Conservation (phyloP, 2,888 invertebrate genomes). For the Synanthedon myopaeformis region DNA sequence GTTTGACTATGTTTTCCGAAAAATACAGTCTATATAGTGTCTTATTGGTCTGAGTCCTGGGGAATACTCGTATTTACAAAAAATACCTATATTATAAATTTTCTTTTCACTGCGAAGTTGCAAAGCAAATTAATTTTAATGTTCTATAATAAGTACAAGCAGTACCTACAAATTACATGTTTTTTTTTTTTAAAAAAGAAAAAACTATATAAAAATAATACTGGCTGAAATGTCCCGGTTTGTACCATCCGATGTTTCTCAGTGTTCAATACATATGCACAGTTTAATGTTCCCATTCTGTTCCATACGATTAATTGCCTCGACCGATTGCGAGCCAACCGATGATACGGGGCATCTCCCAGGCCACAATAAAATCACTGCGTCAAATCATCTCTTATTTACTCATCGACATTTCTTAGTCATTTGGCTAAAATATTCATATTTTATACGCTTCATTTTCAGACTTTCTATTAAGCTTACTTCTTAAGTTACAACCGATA, state of each 20-base stretch:
- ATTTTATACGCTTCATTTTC: too few species aligned
- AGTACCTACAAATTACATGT: too few species aligned
- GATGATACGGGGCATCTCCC: slow-evolving; percentile 14
- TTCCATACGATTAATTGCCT: slow-evolving; percentile 54
- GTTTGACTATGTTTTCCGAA: too few species aligned
- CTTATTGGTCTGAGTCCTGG: too few species aligned
- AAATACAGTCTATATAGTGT: too few species aligned
- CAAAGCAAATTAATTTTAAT: too few species aligned
- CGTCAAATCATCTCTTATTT: neutral
- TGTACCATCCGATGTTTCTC: slow-evolving; percentile 47
- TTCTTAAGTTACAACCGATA: too few species aligned
- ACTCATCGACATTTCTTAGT: neutral
- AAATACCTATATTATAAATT: too few species aligned
- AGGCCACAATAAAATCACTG: slow-evolving; percentile 13
- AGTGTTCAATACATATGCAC: slow-evolving; percentile 57
- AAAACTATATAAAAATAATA: too few species aligned
- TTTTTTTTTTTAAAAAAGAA: neutral
- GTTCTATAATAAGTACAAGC: neutral
- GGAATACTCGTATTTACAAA: too few species aligned
- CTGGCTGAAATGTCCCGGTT: slow-evolving; percentile 15
- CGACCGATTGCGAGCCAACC: slow-evolving; percentile 9
- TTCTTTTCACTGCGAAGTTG: too few species aligned
- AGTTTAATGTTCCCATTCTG: slow-evolving; percentile 60
- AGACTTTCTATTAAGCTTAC: too few species aligned
- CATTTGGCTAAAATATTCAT: neutral